Evolutionary conservation across 2,797 vertebrate species (phyloP), one percentile per base, ranked within the genome.

Genomic region (Agapornis canus): DNA sequence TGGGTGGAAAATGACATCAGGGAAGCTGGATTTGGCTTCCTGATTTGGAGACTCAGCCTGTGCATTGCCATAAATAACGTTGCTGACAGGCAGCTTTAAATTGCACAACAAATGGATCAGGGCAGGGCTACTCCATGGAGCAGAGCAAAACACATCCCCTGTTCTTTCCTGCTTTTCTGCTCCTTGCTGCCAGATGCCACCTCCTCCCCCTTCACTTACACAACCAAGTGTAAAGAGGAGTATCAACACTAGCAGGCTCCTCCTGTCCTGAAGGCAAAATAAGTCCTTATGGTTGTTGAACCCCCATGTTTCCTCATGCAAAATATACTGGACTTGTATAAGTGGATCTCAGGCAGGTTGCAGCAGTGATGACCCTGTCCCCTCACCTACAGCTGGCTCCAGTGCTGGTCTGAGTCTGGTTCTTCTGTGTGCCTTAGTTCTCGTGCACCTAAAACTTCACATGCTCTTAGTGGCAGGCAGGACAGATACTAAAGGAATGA

Each of bases 31-130:
- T 93, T 89, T 90, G 75, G 70, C 73, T 96, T 97, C 92, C 91
- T 73, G 82, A 89, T 93, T 95, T 65, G 81, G 47, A 76, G 31
- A 48, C 25, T 78, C 75, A 83, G 89, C 68, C 68, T 57, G 39
- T 86, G 42, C 75, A 22, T 43, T 78, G 54, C 91, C 82, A 64
- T 90, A 97, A 96, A 95, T 95, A 96, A 91, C 1, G 11, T 42
- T 94, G 92, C 96, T 96, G 96, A 96, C 92, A 79, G 63, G 92
- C 87, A 89, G 66, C 94, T 96, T 95, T 90, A 72, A 90, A 84
- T 94, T 92, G 94, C 89, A 73, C 82, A 94, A 94, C 77, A 81
- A 96, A 90, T 83, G 92, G 91, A 66, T 76, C 79, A 88, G 86
- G 86, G 89, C 75, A 92, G 72, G 79, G 85, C 89, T 93, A 59